Percentiles rank a stretch among this genome's conserved stretches.
Evolutionary conservation across 2,888 invertebrate genomes (phyloP).

Genomic region (Rhagophthalmus giganteus): DNA sequence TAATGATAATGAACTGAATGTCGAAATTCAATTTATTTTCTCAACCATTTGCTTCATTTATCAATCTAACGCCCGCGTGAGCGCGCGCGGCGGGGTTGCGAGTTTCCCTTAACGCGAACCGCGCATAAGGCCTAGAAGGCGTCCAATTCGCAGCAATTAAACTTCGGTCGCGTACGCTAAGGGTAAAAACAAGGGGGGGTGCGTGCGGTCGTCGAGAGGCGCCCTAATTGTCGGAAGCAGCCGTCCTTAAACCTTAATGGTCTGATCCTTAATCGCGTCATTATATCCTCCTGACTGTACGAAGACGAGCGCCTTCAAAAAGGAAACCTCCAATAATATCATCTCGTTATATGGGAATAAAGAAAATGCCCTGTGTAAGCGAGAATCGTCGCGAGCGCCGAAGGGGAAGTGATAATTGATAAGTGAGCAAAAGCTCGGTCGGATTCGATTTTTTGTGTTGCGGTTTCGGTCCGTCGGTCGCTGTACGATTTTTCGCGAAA

Average conservation of each 20-base stretch:
- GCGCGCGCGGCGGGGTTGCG: constrained; percentile 9
- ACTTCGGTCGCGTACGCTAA: constrained; percentile 23
- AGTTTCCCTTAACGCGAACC: constrained; percentile 4
- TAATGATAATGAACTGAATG: constrained; percentile 2
- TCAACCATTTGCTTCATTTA: constrained; percentile 20
- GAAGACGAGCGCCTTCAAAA: constrained; percentile 31
- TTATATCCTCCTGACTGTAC: constrained; percentile 43
- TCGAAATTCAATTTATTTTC: constrained; percentile 14
- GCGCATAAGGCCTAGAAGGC: constrained; percentile 13
- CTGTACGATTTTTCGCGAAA: constrained; percentile 12
- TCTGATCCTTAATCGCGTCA: constrained; percentile 52
- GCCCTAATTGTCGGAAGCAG: constrained; percentile 50
- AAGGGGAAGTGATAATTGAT: constrained; percentile 32
- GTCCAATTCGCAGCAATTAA: constrained; percentile 29
- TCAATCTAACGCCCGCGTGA: constrained; percentile 21
- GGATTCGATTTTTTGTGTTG: constrained; percentile 36
- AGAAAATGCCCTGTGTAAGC: constrained; percentile 13
- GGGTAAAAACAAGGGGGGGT: constrained; percentile 47
- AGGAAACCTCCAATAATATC: constrained; percentile 2
- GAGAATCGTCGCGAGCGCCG: constrained; percentile 14
- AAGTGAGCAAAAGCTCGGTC: constrained; percentile 25
- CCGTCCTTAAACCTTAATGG: constrained; percentile 51
- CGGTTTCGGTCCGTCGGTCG: constrained; percentile 40
- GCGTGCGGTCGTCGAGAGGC: constrained; percentile 36
- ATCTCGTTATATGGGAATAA: not conserved